These are phyloP conservation scores for Phylloscopus collybita DNA, from an alignment of 2,797 vertebrate species.

Conservation along the genomic window DNA sequence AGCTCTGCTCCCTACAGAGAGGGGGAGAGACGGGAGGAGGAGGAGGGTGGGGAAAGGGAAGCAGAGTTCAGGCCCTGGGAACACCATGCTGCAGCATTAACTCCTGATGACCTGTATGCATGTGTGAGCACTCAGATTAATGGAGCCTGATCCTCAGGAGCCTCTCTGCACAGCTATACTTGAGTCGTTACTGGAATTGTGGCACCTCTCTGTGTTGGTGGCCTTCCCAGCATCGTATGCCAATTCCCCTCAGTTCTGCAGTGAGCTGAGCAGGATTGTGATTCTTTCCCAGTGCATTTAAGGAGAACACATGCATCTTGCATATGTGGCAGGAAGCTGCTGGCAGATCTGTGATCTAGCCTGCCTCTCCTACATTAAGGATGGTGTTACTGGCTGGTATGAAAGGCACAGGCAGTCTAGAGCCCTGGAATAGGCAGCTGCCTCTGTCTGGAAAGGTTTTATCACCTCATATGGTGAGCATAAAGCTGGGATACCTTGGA, in stretches of 20 bases:
- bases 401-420: background rate
- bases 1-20: background rate
- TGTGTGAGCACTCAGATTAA: background rate
- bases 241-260: background rate
- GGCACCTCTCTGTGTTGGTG: background rate
- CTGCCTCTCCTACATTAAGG: background rate
- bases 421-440: background rate
- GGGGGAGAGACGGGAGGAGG: background rate
- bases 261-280: background rate
- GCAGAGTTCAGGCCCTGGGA: conserved; percentile 17
- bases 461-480: background rate
- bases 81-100: conserved; percentile 3
- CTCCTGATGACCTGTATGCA: background rate
- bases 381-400: background rate
- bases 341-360: background rate
- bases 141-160: background rate
- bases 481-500: background rate
- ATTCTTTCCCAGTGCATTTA: background rate
- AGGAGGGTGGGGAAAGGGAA: conserved; percentile 17
- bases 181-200: background rate
- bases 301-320: background rate
- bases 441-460: background rate
- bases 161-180: background rate
- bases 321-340: background rate
- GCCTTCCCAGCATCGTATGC: rapidly evolving